Evolutionary conservation across 2,888 invertebrate species (phyloP), one percentile per base, ranked within the genome.

Genomic region (Atherix ibis): DNA sequence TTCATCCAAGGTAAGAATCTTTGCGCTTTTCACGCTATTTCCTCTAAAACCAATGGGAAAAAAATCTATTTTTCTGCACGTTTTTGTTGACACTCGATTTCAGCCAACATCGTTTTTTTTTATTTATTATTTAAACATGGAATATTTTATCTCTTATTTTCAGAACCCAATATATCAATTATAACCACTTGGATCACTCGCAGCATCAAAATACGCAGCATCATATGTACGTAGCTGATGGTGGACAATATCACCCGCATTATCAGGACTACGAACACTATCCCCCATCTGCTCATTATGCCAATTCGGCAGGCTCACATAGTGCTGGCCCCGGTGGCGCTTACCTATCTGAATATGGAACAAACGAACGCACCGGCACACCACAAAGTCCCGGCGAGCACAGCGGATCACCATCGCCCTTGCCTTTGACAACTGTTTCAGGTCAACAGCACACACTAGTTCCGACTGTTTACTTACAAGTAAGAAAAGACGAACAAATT

Each of bases 221-320:
- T 31, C 39, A 44, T 32, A 41, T 44, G 37, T 44, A 44, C 32
- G 41, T 41, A 19, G 24, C 38, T 8, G 44, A 42, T 34, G 41
- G 40, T 30, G 45, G 44, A 31, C 64, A 64, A 47, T 65, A 48
- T 41, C 46, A 48, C 37, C 41, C 63, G 19, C 66, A 65, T 45
- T 70, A 69, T 47, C 67, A 66, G 48, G 70, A 70, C 46, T 70
- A 70, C 50, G 70, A 70, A 44, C 69, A 67, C 44, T 70, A 68
- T 50, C 65, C 67, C 24, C 48, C 54, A 18, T 42, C 43, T 12
- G 43, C 43, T 13, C 62, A 64, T 31, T 66, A 66, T 48, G 65
- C 63, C 18, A 58, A 62, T 31, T 63, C 63, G 37, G 65, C 31
- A 3, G 31, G 29, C 4, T 32, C 32, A 12, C 38, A 44, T 32